A percentile compares a stretch with the other conserved stretches of the same genome.
phyloP scores from a whole-genome alignment of 2,888 invertebrate genomes.

The Tiliacea citrago region DNA sequence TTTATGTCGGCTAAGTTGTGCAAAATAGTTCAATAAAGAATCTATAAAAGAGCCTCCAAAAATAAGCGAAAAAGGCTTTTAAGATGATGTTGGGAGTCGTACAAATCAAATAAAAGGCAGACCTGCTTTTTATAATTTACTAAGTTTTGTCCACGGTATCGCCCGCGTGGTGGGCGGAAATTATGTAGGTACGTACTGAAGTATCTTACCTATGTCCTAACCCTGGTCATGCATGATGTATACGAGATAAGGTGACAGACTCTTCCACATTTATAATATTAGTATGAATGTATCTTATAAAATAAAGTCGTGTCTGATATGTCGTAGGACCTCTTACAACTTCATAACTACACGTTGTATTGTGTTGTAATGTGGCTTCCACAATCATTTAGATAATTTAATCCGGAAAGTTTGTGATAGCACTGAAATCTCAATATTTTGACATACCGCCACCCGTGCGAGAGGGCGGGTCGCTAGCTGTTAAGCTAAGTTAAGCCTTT shows the following conservation, averaged over 20 bases:
- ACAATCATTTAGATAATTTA: not conserved
- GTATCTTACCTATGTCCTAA: no score
- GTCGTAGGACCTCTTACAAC: not conserved
- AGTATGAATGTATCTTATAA: not conserved
- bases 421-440: not conserved
- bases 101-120: not conserved
- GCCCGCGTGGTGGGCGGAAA: no score
- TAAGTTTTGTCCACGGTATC: not conserved
- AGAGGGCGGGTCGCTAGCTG: not conserved
- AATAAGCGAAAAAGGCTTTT: not conserved
- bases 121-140: no score
- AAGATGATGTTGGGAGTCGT: not conserved
- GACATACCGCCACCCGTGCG: not conserved
- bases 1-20: conserved; percentile 18
- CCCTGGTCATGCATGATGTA: no score
- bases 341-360: not conserved
- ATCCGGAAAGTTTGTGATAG: not conserved
- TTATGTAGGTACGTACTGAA: no score
- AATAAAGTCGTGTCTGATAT: not conserved
- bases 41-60: not conserved
- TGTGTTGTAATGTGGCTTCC: not conserved
- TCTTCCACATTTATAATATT: no score
- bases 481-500: no score
- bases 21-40: conserved; percentile 1
- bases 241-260: no score